These are phyloP conservation scores for Idaea straminata DNA, from an alignment of 2,888 invertebrate species.

Conservation along the genomic window DNA sequence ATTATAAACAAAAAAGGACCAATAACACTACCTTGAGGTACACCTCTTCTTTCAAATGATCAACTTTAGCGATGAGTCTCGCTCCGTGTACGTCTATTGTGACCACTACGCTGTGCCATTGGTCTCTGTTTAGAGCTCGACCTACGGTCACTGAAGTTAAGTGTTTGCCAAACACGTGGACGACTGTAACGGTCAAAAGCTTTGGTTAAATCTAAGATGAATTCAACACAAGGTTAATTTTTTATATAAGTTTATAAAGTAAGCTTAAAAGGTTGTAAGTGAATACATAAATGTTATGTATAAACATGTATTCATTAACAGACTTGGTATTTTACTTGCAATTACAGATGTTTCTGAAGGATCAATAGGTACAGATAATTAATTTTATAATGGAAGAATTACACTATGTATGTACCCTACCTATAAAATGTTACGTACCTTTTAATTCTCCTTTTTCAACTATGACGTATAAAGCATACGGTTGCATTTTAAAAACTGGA, in stretches of 20 bases:
- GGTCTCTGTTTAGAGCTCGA: conserved; percentile 91
- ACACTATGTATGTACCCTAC: neutral
- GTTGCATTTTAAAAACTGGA: conserved; percentile 89
- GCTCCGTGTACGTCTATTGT: conserved; percentile 93
- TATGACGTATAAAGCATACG: conserved; percentile 94
- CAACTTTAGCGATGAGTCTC: conserved; percentile 91
- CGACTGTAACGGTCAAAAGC: conserved; percentile 76
- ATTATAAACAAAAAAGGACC: conserved; percentile 12
- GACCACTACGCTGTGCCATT: conserved; percentile 94
- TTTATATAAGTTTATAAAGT: neutral
- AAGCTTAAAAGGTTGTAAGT: neutral
- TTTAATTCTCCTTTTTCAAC: conserved; percentile 95
- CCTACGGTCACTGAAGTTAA: conserved; percentile 91
- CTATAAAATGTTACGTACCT: conserved; percentile 49
- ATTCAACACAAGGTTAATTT: neutral
- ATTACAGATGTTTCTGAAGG: neutral
- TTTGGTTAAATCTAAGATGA: neutral
- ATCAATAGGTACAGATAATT: neutral
- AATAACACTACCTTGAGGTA: conserved; percentile 80
- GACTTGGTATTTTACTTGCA: neutral
- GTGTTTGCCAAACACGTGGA: conserved; percentile 94
- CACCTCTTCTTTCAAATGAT: conserved; percentile 89
- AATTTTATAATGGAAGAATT: neutral
- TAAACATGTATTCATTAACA: neutral
- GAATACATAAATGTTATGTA: neutral